These are phyloP conservation scores for Dreissena polymorpha DNA, from an alignment of 1,140 invertebrate genomes.

Conservation along the genomic window DNA sequence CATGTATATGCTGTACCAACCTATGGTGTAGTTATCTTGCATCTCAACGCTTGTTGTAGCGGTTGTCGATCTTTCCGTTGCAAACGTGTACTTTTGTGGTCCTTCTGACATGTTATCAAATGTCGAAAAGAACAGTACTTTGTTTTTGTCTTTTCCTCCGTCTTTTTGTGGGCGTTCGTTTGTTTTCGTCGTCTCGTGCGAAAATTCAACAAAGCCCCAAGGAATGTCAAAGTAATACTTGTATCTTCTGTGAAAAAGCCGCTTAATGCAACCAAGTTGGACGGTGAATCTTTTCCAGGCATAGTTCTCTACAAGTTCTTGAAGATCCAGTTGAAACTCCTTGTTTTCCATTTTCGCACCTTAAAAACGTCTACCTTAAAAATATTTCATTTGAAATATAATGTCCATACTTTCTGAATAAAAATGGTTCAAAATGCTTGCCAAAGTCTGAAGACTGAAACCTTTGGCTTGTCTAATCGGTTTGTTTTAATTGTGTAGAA, in stretches of 20 bases:
- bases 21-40: conserved; percentile 53
- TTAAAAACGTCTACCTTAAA: too few relatives aligned
- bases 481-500: too few relatives aligned
- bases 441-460: too few relatives aligned
- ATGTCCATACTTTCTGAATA: too few relatives aligned
- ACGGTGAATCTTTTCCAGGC: conserved; percentile 9
- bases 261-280: background rate
- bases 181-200: conserved; percentile 25
- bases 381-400: too few relatives aligned
- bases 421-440: too few relatives aligned
- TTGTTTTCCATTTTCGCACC: too few relatives aligned
- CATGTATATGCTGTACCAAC: too few relatives aligned
- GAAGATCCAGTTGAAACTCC: conserved; percentile 29
- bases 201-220: conserved; percentile 52
- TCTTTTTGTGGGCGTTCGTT: background rate
- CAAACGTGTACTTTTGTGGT: conserved; percentile 44
- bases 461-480: too few relatives aligned
- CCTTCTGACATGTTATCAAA: conserved; percentile 43
- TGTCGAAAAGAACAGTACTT: conserved; percentile 34
- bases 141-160: conserved; percentile 4
- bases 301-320: conserved; percentile 29
- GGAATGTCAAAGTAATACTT: conserved; percentile 45
- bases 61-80: conserved; percentile 21
- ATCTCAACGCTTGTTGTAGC: conserved; percentile 36
- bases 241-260: conserved; percentile 6